Evolutionary conservation across 2,888 invertebrate species (phyloP).

Genomic region (Lithosia quadra): DNA sequence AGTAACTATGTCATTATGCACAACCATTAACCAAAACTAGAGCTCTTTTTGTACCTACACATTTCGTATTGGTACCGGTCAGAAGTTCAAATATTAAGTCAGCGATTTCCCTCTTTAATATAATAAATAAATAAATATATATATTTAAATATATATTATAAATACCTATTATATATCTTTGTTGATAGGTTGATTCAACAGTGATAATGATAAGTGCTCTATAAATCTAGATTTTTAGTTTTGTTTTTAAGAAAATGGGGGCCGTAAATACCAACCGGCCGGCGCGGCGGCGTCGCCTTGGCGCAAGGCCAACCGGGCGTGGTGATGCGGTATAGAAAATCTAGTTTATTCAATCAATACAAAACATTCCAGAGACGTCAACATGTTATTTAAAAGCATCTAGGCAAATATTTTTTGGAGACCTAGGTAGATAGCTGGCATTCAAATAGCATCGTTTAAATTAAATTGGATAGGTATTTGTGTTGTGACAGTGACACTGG

Average conservation of each 20-base stretch:
- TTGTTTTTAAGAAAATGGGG: conserved; percentile 59
- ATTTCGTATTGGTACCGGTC: no score
- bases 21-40: conserved; percentile 4
- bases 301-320: conserved; percentile 75
- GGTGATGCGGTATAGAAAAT: conserved; percentile 61
- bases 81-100: neutral
- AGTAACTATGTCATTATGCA: conserved; percentile 54
- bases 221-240: conserved; percentile 21
- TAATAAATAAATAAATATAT: no score
- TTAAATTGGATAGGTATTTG: neutral
- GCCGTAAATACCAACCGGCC: conserved; percentile 64
- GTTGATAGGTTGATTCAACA: neutral
- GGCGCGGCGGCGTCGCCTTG: conserved; percentile 67
- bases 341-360: conserved; percentile 53
- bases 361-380: conserved; percentile 29
- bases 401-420: neutral
- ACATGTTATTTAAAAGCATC: conserved; percentile 9
- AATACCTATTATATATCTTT: no score
- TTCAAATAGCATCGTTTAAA: neutral
- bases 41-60: no score
- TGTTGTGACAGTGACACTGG: neutral
- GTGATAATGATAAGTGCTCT: neutral
- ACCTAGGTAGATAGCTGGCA: neutral
- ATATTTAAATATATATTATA: no score
- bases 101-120: neutral